phyloP scores from a whole-genome alignment of 2,888 invertebrate genomes.

The Drosophila sordidapex region DNA sequence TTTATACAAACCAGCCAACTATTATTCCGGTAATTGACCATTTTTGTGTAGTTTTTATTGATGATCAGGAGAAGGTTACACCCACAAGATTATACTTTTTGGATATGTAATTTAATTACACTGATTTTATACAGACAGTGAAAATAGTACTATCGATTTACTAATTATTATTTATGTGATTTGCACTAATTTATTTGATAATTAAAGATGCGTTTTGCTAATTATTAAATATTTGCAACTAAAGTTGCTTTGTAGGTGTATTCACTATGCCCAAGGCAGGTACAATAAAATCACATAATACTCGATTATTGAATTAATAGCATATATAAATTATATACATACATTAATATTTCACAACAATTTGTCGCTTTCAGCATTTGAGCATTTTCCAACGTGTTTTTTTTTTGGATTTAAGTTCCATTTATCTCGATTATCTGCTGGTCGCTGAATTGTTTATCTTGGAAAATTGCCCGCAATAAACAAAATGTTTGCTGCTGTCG shows the following conservation, averaged over 20 bases:
- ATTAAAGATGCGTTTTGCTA: not conserved
- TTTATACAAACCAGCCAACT: not conserved
- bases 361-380: conserved; percentile 24
- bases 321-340: not conserved
- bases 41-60: not conserved
- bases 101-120: not conserved
- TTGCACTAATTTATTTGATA: not conserved
- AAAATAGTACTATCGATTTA: not conserved
- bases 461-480: conserved; percentile 63
- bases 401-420: conserved; percentile 48
- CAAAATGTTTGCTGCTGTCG: conserved; percentile 32
- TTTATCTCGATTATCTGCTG: conserved; percentile 41
- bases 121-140: too few species aligned
- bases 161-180: not conserved
- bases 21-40: not conserved
- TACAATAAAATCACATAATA: not conserved
- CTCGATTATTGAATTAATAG: conserved; percentile 9
- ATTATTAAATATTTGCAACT: not conserved
- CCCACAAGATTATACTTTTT: not conserved
- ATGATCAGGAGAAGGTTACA: not conserved
- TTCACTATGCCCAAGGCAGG: not conserved
- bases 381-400: conserved; percentile 29
- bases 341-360: conserved; percentile 18
- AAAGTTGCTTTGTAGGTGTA: not conserved
- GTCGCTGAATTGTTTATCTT: conserved; percentile 55